Base-by-base conservation (phyloP, 2,797 vertebrate species). In the Enteromius mattozi region DNA sequence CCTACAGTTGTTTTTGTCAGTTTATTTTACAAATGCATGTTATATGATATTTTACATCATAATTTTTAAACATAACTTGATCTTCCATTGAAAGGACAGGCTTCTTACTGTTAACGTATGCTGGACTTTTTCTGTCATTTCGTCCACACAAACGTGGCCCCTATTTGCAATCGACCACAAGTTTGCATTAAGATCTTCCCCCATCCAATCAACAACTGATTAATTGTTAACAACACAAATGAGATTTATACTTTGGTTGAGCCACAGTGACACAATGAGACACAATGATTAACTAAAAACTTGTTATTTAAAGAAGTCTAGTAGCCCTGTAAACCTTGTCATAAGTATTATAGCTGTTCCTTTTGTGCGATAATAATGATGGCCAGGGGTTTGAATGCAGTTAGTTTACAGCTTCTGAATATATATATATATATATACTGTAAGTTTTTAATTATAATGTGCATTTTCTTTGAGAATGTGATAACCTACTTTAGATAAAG, bases 171-270 rank as follows among this genome's bases (percentile, higher is more conserved):
- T 71, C 8, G 4, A 74, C 27, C 19, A 17, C 45, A 33, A 74
- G 17, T 21, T 6, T 7, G 30, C 30, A 75, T 75, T 45, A 45
- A 27, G 19, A 40, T n/a, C 19, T 40, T 6, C 40, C 69, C 16
- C 24, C 45, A 19, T 49, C 45, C 24, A 51, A 12, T 30, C 42
- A 74, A 30, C 8, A 30, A 16, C 13, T 47, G 6, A 45, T 27
- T 1, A 45, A 47, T 71, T 24, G 9, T 59, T 77, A 35, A 59
- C 54, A 35, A 59, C 54, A 40, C 51, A 27, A 10, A 12, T 16
- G 30, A 33, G 24, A 30, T 78, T 27, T 45, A 78, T 27, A 45
- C 76, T 78, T 56, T 45, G 16, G 14, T 45, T 78, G 8, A 78
- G 24, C 4, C 37, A 59, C 27, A 27, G 2, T 27, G 27, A 27